Conservation (phyloP, 2,888 invertebrate genomes). For the Andrena marginata region DNA sequence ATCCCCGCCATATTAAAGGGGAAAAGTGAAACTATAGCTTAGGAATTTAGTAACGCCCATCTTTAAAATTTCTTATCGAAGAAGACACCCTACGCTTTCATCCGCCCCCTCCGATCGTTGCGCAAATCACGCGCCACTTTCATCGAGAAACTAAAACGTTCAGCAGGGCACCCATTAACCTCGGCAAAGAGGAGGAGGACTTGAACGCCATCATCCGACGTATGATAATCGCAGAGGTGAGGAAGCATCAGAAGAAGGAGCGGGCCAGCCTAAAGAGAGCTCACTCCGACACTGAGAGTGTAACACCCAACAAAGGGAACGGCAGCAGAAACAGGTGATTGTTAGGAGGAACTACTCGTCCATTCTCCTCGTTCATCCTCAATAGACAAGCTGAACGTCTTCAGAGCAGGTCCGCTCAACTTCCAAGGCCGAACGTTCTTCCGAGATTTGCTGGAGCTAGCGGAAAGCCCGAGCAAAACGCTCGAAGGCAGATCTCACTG, state of each 20-base stretch:
- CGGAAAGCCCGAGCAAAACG: not conserved
- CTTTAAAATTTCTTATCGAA: slow-evolving; percentile 35
- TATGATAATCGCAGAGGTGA: slow-evolving; percentile 57
- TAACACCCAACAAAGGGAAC: slow-evolving; percentile 14
- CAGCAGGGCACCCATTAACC: not conserved
- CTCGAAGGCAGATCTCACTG: not conserved
- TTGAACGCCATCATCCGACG: slow-evolving; percentile 54
- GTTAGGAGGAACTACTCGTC: slow-evolving; percentile 5
- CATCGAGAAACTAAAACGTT: slow-evolving; percentile 28
- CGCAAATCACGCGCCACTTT: not conserved
- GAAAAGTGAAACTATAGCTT: not conserved
- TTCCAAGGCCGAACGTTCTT: slow-evolving; percentile 35
- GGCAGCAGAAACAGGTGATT: slow-evolving; percentile 18
- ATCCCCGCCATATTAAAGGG: not conserved
- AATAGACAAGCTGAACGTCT: slow-evolving; percentile 24
- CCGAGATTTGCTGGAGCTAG: slow-evolving; percentile 14
- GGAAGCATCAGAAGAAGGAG: slow-evolving; percentile 48
- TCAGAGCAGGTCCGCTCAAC: slow-evolving; percentile 48
- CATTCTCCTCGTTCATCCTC: not conserved
- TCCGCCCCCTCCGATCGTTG: not conserved
- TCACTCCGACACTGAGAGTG: slow-evolving; percentile 54
- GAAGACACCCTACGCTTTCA: not conserved
- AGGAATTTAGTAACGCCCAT: not conserved
- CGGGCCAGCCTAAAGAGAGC: slow-evolving; percentile 42
- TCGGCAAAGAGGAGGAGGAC: slow-evolving; percentile 44